These are phyloP conservation scores for Chironex yamaguchii DNA, from an alignment of 30 jellyfish, hydroid and myxozoan species.

Conservation along the genomic window DNA sequence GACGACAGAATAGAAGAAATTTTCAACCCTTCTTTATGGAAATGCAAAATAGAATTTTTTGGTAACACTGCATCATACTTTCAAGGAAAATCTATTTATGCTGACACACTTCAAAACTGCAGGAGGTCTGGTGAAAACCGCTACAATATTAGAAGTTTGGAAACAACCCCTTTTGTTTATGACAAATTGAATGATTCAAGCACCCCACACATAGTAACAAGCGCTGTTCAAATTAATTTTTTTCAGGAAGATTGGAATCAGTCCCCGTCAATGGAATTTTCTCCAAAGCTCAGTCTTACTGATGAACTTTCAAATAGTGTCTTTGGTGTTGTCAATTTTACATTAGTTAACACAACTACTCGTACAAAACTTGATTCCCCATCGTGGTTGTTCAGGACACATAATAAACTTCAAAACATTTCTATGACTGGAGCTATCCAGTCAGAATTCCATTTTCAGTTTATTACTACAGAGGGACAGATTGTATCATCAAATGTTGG, in stretches of 20 bases:
- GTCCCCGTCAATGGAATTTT: constrained; percentile 70
- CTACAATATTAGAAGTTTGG: constrained; percentile 6
- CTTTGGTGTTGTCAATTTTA: constrained; percentile 2
- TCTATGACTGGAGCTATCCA: constrained; percentile 51
- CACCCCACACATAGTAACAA: neutral
- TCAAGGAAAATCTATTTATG: constrained; percentile 67
- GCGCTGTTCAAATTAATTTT: neutral
- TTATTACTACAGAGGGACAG: constrained; percentile 82
- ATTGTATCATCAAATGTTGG: constrained; percentile 18
- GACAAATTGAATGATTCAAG: neutral
- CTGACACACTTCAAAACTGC: constrained; percentile 75
- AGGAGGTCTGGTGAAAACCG: constrained; percentile 70
- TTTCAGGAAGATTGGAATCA: constrained; percentile 63
- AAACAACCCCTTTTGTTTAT: neutral
- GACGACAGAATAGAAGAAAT: constrained; percentile 23
- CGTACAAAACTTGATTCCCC: neutral
- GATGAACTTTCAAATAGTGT: constrained; percentile 77
- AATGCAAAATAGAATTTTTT: constrained; percentile 36
- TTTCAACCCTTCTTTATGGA: constrained; percentile 26
- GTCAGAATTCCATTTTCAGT: constrained; percentile 30
- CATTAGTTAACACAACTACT: neutral
- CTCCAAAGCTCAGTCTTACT: constrained; percentile 49
- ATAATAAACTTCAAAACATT: neutral
- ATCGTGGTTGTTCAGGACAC: constrained; percentile 6
- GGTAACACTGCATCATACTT: constrained; percentile 70